These are phyloP conservation scores for Coleophora flavipennella DNA, from an alignment of 2,888 invertebrate genomes.

Conservation along the genomic window DNA sequence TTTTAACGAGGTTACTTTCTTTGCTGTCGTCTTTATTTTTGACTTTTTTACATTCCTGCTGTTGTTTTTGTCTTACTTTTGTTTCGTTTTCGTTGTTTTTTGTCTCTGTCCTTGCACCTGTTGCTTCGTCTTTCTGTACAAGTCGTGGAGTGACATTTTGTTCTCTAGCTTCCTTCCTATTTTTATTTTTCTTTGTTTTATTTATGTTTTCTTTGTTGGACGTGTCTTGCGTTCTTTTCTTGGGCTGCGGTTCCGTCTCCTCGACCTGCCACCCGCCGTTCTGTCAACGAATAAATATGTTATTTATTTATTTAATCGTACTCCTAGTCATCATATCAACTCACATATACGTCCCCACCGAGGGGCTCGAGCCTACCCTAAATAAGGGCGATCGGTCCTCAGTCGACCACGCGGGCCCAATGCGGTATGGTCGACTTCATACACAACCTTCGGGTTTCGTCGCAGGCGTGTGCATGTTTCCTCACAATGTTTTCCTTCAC, in stretches of 20 bases:
- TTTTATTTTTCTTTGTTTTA: constrained; percentile 19
- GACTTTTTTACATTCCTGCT: neutral
- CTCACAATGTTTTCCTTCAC: too few species aligned
- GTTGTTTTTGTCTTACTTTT: constrained; percentile 17
- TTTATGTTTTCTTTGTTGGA: constrained; percentile 38
- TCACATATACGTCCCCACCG: too few species aligned
- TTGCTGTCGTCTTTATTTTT: constrained; percentile 12
- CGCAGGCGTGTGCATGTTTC: too few species aligned
- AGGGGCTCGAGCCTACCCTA: too few species aligned
- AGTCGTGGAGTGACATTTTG: constrained; percentile 20
- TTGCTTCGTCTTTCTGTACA: constrained; percentile 17
- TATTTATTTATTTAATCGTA: too few species aligned
- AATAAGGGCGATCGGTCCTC: too few species aligned
- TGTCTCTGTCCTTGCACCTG: constrained; percentile 13
- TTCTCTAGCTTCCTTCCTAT: constrained; percentile 13
- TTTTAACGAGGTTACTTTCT: too few species aligned
- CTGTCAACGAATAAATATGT: constrained; percentile 24
- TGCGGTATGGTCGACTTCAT: too few species aligned
- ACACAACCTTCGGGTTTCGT: too few species aligned
- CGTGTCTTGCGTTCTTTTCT: constrained; percentile 25
- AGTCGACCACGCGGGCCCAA: too few species aligned
- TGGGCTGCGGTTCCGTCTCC: constrained; percentile 25
- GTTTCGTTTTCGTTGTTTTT: neutral
- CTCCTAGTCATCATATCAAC: too few species aligned
- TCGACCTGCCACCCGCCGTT: constrained; percentile 45